phyloP scores from a whole-genome alignment of 64 coral and sea anemone species.

The Montipora cactus region DNA sequence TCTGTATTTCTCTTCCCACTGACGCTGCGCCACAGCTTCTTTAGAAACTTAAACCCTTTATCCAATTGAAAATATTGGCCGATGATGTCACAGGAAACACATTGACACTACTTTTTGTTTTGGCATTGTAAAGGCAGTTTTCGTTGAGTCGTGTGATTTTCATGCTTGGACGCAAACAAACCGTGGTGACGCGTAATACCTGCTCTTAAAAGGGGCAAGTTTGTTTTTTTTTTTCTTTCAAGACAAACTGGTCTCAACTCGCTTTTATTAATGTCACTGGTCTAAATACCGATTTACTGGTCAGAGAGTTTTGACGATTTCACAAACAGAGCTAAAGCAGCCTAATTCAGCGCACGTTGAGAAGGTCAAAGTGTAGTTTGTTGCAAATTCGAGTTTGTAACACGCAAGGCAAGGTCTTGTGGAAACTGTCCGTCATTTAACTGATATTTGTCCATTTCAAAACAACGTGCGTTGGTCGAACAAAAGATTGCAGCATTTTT shows the following conservation, averaged over 20 bases:
- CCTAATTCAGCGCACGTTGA: neutral
- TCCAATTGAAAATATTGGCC: constrained; percentile 13
- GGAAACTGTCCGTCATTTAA: neutral
- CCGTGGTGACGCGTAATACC: neutral
- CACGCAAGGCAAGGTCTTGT: neutral
- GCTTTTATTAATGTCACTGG: neutral
- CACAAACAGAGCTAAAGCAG: no score
- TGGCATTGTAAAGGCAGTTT: neutral
- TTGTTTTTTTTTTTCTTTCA: neutral
- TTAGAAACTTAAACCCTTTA: no score
- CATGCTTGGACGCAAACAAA: neutral
- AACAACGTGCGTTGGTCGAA: constrained; percentile 37
- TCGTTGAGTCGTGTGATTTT: neutral
- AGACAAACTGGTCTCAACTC: neutral
- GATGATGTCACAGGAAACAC: neutral
- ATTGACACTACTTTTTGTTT: neutral
- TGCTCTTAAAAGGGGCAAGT: neutral
- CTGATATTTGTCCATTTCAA: constrained; percentile 49
- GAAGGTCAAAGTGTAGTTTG: neutral
- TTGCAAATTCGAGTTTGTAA: neutral
- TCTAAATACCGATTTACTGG: no score
- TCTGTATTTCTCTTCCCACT: no score
- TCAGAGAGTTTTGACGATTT: no score
- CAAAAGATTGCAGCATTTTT: constrained; percentile 41
- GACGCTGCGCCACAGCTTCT: no score